Percentiles rank a stretch among this genome's conserved stretches.
These are phyloP conservation scores for Labeo catla DNA, from an alignment of 2,113 vertebrate genomes.

Conservation along the genomic window DNA sequence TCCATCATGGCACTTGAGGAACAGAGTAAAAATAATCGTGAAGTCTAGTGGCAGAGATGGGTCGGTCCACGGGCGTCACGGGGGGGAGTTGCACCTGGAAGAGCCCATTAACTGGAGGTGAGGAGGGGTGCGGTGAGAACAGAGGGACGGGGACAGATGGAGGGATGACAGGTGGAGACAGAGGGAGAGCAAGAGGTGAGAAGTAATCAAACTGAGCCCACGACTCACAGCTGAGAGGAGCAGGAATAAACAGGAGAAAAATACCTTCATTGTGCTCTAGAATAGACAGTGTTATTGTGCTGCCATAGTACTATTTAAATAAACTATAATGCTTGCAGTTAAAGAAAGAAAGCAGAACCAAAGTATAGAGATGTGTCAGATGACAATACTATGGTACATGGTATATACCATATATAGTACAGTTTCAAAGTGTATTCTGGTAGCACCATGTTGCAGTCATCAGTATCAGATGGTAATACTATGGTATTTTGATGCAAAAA, in stretches of 20 bases:
- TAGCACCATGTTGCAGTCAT: background rate
- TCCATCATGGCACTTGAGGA: constrained; percentile 27
- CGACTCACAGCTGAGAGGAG: constrained; percentile 63
- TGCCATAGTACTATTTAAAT: background rate
- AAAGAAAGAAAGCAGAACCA: background rate
- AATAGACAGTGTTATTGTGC: background rate
- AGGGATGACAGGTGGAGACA: constrained; percentile 75
- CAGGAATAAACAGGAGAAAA: constrained; percentile 14
- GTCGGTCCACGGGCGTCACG: background rate
- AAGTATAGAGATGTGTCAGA: background rate
- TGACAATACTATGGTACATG: background rate
- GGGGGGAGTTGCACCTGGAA: constrained; percentile 19
- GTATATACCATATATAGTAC: background rate
- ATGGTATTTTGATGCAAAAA: too few relatives aligned
- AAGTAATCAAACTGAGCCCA: constrained; percentile 71
- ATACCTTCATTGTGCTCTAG: background rate
- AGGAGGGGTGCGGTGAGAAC: constrained; percentile 65
- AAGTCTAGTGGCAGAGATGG: constrained; percentile 26
- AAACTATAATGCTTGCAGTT: background rate
- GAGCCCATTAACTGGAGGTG: constrained; percentile 55
- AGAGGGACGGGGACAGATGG: constrained; percentile 73
- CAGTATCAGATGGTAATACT: background rate
- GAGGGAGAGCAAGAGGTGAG: constrained; percentile 74
- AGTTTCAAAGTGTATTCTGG: background rate
- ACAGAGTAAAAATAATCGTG: constrained; percentile 10